Evolutionary conservation across 2,888 invertebrate genomes (phyloP).

Genomic region (Temnothorax rugatulus): DNA sequence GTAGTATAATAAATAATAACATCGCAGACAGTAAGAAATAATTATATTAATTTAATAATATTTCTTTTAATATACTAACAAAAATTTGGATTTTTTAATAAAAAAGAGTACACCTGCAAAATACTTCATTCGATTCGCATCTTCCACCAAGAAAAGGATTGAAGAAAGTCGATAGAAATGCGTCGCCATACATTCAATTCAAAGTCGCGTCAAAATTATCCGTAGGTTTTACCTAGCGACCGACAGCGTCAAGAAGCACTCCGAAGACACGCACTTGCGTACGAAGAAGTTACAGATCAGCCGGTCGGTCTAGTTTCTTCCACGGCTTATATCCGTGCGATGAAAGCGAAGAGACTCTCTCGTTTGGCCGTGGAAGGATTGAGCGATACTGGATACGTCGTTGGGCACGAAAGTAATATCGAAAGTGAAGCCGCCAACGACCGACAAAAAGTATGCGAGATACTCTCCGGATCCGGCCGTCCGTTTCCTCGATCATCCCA

Average conservation of each 20-base stretch:
- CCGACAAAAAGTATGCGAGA: constrained; percentile 68
- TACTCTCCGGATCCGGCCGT: constrained; percentile 64
- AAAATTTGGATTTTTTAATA: background rate
- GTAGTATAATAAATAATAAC: no score
- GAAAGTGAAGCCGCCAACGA: constrained; percentile 83
- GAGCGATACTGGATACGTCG: constrained; percentile 79
- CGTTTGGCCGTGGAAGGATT: constrained; percentile 78
- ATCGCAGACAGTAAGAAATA: background rate
- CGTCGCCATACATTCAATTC: background rate
- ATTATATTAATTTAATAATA: background rate
- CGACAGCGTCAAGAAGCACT: background rate
- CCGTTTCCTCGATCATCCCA: constrained; percentile 65
- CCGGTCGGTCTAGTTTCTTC: constrained; percentile 81
- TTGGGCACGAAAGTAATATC: constrained; percentile 85
- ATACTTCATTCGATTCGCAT: background rate
- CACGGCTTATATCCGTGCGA: constrained; percentile 72
- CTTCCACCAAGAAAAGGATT: background rate
- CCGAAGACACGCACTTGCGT: constrained; percentile 33
- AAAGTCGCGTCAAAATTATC: background rate
- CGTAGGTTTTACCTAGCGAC: background rate
- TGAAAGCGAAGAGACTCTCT: constrained; percentile 85
- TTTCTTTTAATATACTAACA: background rate
- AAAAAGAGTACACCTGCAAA: background rate
- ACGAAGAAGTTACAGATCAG: constrained; percentile 66
- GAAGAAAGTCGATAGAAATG: background rate